A percentile compares a stretch with the other conserved stretches of the same genome.
phyloP scores from a whole-genome alignment of 2,113 vertebrate species.

The Phylloscopus trochiloides region DNA sequence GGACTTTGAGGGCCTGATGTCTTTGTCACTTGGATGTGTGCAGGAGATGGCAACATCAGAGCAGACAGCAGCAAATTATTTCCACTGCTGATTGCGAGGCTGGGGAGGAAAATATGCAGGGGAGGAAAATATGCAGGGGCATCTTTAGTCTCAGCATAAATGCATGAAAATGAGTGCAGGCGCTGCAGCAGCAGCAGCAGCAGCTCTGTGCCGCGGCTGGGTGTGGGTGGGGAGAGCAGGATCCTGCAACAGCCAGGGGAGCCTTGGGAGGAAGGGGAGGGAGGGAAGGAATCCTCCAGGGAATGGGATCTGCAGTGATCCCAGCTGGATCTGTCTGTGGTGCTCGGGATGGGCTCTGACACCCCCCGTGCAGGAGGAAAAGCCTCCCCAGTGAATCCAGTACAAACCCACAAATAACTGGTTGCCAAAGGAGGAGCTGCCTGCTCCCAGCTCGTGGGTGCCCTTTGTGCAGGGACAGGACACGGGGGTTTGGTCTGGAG shows the following conservation, averaged over 20 bases:
- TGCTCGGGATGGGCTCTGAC: neutral
- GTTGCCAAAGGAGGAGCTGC: neutral
- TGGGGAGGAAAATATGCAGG: constrained; percentile 1
- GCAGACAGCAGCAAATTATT: constrained; percentile 62
- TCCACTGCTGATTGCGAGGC: constrained; percentile 25
- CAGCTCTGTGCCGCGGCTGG: neutral
- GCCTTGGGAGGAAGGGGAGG: neutral
- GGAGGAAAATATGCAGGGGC: constrained; percentile 21
- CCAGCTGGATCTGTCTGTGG: neutral
- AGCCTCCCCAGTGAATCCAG: too few relatives aligned
- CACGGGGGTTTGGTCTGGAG: neutral
- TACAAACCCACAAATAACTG: neutral
- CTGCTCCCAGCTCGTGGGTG: neutral
- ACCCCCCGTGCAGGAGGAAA: neutral
- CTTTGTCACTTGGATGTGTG: constrained; percentile 65
- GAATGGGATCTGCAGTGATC: neutral
- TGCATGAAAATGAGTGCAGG: neutral
- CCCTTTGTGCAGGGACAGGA: neutral
- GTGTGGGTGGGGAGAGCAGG: fast-evolving
- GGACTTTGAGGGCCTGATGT: constrained; percentile 50
- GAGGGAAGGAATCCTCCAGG: neutral
- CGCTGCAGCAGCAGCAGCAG: neutral
- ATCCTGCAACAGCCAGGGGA: neutral
- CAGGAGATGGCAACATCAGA: constrained; percentile 64
- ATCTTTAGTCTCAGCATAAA: constrained; percentile 9